These are phyloP conservation scores for Nomia melanderi DNA, from an alignment of 1,140 invertebrate species.

Conservation along the genomic window DNA sequence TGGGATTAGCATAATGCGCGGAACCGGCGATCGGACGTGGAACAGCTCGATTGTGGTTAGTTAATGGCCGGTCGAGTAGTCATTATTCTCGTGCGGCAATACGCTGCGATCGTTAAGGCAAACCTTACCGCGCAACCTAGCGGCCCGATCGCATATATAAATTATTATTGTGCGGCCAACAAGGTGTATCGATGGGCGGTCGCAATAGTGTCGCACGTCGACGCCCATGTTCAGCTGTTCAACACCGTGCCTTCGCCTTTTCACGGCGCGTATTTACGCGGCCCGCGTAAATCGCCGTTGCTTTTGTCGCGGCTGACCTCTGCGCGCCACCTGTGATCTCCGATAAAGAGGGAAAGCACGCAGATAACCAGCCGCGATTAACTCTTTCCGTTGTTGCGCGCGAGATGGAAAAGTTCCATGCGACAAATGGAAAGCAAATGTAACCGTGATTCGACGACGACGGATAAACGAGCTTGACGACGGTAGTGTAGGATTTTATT, in stretches of 20 bases:
- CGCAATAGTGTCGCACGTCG: slow-evolving; percentile 63
- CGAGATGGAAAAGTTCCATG: too few relatives aligned
- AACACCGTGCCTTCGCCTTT: slow-evolving; percentile 32
- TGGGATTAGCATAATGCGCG: slow-evolving; percentile 57
- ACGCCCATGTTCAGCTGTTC: slow-evolving; percentile 63
- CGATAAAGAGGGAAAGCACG: not conserved
- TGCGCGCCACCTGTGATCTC: not conserved
- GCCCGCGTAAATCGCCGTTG: not conserved
- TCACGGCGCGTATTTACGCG: slow-evolving; percentile 35
- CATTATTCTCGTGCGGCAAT: slow-evolving; percentile 19
- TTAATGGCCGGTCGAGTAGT: slow-evolving; percentile 33
- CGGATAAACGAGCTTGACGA: too few relatives aligned
- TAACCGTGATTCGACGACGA: too few relatives aligned
- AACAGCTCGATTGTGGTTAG: slow-evolving; percentile 28
- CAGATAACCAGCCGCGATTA: not conserved
- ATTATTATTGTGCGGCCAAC: slow-evolving; percentile 70
- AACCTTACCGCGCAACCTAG: slow-evolving; percentile 37
- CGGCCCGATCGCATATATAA: slow-evolving; percentile 53
- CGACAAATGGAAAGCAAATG: too few relatives aligned
- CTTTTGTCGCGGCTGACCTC: not conserved
- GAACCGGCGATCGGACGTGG: slow-evolving; percentile 23
- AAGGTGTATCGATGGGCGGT: slow-evolving; percentile 71
- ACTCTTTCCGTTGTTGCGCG: not conserved
- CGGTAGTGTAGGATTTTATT: too few relatives aligned
- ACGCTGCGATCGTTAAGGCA: slow-evolving; percentile 45